A percentile compares a stretch with the other conserved stretches of the same genome.
Evolutionary conservation across 2,113 vertebrate species (phyloP).

Genomic region (Aegotheles bennettii): DNA sequence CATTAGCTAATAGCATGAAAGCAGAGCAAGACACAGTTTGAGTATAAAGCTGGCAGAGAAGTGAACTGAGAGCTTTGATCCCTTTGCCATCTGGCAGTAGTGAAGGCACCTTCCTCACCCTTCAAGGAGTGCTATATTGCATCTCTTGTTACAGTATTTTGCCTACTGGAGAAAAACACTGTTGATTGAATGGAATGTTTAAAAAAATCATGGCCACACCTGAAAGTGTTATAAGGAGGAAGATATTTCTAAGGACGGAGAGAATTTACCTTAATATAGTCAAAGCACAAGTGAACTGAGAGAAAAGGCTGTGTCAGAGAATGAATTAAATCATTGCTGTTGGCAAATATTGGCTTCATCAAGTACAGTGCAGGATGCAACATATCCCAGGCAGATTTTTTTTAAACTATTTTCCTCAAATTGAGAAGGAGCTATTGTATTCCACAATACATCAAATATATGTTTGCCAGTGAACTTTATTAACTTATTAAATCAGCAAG

Average conservation of each 20-base stretch:
- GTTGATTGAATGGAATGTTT: neutral
- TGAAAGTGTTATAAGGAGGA: neutral
- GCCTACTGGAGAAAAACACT: neutral
- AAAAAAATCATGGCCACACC: neutral
- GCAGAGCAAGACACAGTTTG: neutral
- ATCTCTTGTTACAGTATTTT: neutral
- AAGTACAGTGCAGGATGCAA: neutral
- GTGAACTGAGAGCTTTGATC: neutral
- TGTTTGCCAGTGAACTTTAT: constrained; percentile 54
- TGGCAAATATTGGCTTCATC: constrained; percentile 23
- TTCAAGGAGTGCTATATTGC: neutral
- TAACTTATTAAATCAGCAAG: constrained; percentile 69
- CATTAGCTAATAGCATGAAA: neutral
- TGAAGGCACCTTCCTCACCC: neutral
- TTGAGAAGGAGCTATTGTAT: neutral
- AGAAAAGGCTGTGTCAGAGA: neutral
- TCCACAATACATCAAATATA: constrained; percentile 19
- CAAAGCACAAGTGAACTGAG: neutral
- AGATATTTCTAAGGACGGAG: neutral
- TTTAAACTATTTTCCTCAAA: constrained; percentile 24
- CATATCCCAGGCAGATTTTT: neutral
- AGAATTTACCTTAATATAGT: neutral
- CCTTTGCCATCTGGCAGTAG: neutral
- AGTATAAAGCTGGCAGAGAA: neutral
- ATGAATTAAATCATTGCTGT: neutral